A percentile compares a stretch with the other conserved stretches of the same genome.
Evolutionary conservation across 2,888 invertebrate genomes (phyloP).

Genomic region (Eurytoma adleriae): DNA sequence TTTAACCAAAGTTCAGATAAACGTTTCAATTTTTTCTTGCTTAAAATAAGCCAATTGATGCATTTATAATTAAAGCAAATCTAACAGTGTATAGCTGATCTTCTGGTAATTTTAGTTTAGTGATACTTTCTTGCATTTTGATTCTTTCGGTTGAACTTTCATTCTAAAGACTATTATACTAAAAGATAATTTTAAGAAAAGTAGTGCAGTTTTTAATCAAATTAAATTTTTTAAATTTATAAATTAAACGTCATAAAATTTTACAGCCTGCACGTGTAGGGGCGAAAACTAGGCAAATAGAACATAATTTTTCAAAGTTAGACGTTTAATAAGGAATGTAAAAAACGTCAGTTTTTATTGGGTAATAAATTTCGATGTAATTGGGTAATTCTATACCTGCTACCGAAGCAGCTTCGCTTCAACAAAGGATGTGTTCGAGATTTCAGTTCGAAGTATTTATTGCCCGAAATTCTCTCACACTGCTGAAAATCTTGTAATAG

Average conservation of each 20-base stretch:
- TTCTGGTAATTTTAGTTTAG: too few relatives aligned
- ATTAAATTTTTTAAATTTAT: neutral
- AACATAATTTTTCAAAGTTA: neutral
- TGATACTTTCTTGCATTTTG: too few relatives aligned
- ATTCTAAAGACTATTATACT: too few relatives aligned
- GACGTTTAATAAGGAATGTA: slow-evolving; percentile 19
- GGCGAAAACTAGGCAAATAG: slow-evolving; percentile 15
- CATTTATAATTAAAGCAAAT: too few relatives aligned
- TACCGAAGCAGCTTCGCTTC: slow-evolving; percentile 21
- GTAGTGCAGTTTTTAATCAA: too few relatives aligned
- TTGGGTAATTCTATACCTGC: slow-evolving; percentile 24
- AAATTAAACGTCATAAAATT: slow-evolving; percentile 14
- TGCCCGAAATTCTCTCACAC: slow-evolving; percentile 5
- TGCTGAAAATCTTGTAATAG: slow-evolving; percentile 39
- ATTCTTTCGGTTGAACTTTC: too few relatives aligned
- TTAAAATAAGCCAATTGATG: too few relatives aligned
- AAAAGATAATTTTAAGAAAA: too few relatives aligned
- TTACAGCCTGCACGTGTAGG: neutral
- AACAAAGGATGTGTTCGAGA: slow-evolving; percentile 10
- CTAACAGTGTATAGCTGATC: too few relatives aligned
- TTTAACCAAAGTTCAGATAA: too few relatives aligned
- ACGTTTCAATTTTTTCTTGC: too few relatives aligned
- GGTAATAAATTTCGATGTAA: slow-evolving; percentile 30
- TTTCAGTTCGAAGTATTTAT: slow-evolving; percentile 25
- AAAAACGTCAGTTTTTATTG: slow-evolving; percentile 19